Percentiles rank a stretch among this genome's conserved stretches.
These are phyloP conservation scores for Muscina levida DNA, from an alignment of 2,888 invertebrate species.

Conservation along the genomic window DNA sequence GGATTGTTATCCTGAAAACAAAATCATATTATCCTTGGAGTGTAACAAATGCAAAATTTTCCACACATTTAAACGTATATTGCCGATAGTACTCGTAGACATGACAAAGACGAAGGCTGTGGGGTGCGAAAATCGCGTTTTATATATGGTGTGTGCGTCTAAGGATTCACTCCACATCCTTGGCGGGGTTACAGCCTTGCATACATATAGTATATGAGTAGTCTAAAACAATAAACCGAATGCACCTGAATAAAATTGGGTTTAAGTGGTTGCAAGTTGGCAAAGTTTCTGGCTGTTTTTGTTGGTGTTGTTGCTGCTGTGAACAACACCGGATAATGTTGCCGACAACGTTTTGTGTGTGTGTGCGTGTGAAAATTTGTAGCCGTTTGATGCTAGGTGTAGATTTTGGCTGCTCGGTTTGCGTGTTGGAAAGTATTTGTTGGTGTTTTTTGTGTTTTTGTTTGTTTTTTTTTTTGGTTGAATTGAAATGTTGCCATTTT, in stretches of 20 bases:
- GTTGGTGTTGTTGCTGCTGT: neutral
- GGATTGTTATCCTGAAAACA: slow-evolving; percentile 60
- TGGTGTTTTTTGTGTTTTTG: slow-evolving; percentile 22
- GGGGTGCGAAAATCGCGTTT: neutral
- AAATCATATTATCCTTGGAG: slow-evolving; percentile 66
- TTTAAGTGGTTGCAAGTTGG: slow-evolving; percentile 65
- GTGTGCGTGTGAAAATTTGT: slow-evolving; percentile 37
- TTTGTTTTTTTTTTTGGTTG: slow-evolving; percentile 13
- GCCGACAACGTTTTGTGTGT: slow-evolving; percentile 15
- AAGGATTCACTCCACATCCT: neutral
- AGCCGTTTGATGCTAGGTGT: slow-evolving; percentile 44
- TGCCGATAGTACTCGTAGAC: slow-evolving; percentile 69
- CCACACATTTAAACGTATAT: slow-evolving; percentile 77
- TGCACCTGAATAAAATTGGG: slow-evolving; percentile 65
- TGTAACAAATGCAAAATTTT: slow-evolving; percentile 74
- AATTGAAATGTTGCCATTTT: slow-evolving; percentile 37
- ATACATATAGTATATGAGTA: slow-evolving; percentile 39
- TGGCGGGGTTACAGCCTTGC: too few relatives aligned
- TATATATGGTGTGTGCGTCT: too few relatives aligned
- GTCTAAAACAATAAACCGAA: slow-evolving; percentile 66
- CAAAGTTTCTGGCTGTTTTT: slow-evolving; percentile 15
- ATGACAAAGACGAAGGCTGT: neutral
- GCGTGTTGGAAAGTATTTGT: slow-evolving; percentile 12
- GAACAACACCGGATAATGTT: neutral
- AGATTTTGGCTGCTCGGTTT: slow-evolving; percentile 32